Percentiles rank a stretch among this genome's conserved stretches.
Conservation (phyloP, 2,888 invertebrate species). For the Thumatha senex region DNA sequence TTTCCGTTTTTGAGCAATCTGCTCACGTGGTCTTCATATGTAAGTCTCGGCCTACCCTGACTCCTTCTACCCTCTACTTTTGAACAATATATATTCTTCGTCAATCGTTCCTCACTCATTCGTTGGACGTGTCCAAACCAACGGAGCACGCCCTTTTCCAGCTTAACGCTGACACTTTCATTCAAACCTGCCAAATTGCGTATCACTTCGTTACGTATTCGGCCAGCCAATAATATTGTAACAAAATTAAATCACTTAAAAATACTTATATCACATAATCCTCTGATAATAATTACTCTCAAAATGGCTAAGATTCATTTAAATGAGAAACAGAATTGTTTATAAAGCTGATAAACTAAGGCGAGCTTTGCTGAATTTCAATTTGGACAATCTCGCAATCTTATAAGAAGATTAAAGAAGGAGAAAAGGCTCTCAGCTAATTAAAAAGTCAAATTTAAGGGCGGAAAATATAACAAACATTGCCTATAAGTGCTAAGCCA, state of each 20-base stretch:
- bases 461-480: constrained; percentile 46
- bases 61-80: too few species aligned
- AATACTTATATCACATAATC: constrained; percentile 22
- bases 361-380: constrained; percentile 64
- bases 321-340: constrained; percentile 56
- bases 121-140: too few species aligned
- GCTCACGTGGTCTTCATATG: too few species aligned
- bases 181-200: too few species aligned
- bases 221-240: too few species aligned
- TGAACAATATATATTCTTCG: too few species aligned
- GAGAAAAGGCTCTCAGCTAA: constrained; percentile 60
- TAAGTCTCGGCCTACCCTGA: too few species aligned
- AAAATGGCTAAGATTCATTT: constrained; percentile 44
- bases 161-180: too few species aligned
- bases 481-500: constrained; percentile 11
- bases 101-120: too few species aligned
- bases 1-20: too few species aligned
- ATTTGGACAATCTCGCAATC: constrained; percentile 67
- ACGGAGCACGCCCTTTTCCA: too few species aligned
- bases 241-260: neutral
- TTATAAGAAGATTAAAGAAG: constrained; percentile 71
- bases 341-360: constrained; percentile 56
- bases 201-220: too few species aligned
- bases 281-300: constrained; percentile 34
- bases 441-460: constrained; percentile 75